Evolutionary conservation across 1,140 invertebrate species (phyloP).

Genomic region (Drosophila sturtevanti): DNA sequence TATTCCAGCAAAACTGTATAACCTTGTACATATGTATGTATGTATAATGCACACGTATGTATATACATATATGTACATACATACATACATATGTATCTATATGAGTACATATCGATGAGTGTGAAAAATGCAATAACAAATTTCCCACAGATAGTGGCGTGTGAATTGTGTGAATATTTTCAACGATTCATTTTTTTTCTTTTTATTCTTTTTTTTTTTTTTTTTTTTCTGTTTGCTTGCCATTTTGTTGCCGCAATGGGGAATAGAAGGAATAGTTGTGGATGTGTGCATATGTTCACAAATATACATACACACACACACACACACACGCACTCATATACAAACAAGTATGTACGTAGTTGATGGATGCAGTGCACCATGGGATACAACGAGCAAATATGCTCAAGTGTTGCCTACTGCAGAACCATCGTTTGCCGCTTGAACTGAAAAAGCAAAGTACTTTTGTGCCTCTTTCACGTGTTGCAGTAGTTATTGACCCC

Average conservation of each 20-base stretch:
- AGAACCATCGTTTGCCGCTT: constrained; percentile 53
- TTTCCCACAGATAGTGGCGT: constrained; percentile 24
- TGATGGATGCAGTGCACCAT: constrained; percentile 25
- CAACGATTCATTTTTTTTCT: too few species aligned
- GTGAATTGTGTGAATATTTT: constrained; percentile 33
- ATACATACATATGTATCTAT: not conserved
- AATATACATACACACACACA: not conserved
- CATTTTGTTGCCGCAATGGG: constrained; percentile 42
- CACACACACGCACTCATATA: too few species aligned
- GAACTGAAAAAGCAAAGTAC: constrained; percentile 18
- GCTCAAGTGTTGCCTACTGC: constrained; percentile 31
- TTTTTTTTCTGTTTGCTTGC: constrained; percentile 33
- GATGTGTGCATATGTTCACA: not conserved
- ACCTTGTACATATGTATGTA: not conserved
- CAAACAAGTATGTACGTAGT: too few species aligned
- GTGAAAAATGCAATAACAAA: constrained; percentile 16
- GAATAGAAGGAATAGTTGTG: constrained; percentile 22
- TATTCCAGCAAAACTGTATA: constrained; percentile 23
- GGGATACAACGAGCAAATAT: constrained; percentile 45
- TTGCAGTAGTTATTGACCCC: constrained; percentile 39
- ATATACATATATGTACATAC: not conserved
- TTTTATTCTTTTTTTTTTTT: too few species aligned
- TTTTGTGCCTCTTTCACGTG: constrained; percentile 49
- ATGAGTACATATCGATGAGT: not conserved
- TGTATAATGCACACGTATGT: not conserved